Evolutionary conservation across 2,113 vertebrate species (phyloP), one percentile per base, ranked within the genome.

Genomic region (Cyprinodon tularosa): DNA sequence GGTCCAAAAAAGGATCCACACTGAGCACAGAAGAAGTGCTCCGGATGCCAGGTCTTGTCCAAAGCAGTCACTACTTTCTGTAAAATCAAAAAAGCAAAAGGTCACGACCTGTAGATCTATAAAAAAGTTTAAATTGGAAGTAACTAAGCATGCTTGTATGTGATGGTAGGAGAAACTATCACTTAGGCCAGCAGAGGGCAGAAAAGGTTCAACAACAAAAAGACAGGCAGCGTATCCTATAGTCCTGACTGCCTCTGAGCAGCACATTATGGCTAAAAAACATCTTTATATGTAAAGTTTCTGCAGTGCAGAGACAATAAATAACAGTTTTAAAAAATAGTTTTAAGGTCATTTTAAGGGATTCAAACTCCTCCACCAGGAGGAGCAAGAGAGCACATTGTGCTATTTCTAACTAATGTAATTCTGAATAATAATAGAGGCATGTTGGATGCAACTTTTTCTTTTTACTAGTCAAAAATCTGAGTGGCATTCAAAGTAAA

Each of bases 31-130:
- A 98, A 98, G 84, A 98, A 98, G 77, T 98, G 97, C 78, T 98
- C 97, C 0, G 97, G 97, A 77, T 98, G 97, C 97, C 97, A 98
- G n/a, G 97, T 98, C 88, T 96, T 95, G 89, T 98, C 96, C 88
- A 98, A 91, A 64, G 97, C 91, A 4, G 91, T 93, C 71, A 92
- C 90, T 47, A 98, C 97, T 97, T 97, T 98, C 97, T 98, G 94
- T 67, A 48, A 84, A 72, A 72, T 57, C 70, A 11, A 15, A 72
- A 22, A 69, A 39, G 4, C 12, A 77, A 72, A 68, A 2, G 15
- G 12, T 61, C 7, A 81, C 9, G 36, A 4, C 10, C 8, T 70
- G 10, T 44, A 14, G n/a, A 39, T 17, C 45, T 73, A 10, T 5
- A 60, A n/a, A 3, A 44, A 61, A 15, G 13, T 42, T 7, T 37